Percentiles rank a stretch among this genome's conserved stretches.
Conservation (phyloP, 2,797 vertebrate species). For the Labeo calbasu region DNA sequence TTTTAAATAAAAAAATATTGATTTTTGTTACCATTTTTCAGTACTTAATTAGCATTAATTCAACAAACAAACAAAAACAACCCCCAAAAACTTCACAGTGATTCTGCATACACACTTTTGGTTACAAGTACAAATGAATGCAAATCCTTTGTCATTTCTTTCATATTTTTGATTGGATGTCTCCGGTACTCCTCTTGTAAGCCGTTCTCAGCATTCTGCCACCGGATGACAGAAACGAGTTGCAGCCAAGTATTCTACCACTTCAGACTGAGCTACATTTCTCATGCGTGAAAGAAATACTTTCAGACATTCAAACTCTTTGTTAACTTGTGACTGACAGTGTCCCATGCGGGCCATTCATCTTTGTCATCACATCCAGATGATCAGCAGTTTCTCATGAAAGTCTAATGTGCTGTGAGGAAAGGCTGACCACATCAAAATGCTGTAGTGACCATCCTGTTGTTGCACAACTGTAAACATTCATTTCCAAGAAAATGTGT, state of each 20-base stretch:
- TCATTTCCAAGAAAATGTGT: constrained; percentile 64
- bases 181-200: neutral
- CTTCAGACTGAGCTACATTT: constrained; percentile 1
- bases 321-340: constrained; percentile 55
- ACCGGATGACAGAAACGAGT: constrained; percentile 3
- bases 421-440: constrained; percentile 58
- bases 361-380: constrained; percentile 63
- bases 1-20: neutral
- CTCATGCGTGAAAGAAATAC: neutral
- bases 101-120: neutral
- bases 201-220: neutral
- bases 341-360: constrained; percentile 18
- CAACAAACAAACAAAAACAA: neutral
- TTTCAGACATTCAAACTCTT: constrained; percentile 32
- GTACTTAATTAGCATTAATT: neutral
- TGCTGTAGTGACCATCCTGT: constrained; percentile 44
- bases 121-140: neutral
- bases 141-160: neutral
- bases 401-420: constrained; percentile 56
- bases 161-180: neutral
- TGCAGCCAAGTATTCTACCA: constrained; percentile 18
- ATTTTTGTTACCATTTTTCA: neutral
- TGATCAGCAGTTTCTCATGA: constrained; percentile 61
- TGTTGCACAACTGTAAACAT: constrained; percentile 68
- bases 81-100: neutral